phyloP scores from a whole-genome alignment of 30 jellyfish, hydroid and myxozoan genomes.

The Turritopsis dohrnii region DNA sequence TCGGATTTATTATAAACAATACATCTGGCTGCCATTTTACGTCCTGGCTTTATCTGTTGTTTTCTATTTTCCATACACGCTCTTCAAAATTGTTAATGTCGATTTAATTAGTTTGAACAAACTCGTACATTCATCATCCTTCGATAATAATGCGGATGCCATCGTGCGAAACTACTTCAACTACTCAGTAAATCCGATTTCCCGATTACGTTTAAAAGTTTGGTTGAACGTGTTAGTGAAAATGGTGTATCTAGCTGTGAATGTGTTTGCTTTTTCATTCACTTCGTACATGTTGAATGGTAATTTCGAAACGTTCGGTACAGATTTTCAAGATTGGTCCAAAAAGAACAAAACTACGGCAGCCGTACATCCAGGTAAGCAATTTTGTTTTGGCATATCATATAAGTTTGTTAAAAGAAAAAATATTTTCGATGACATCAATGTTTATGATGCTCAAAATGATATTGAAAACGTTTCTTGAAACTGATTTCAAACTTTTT shows the following conservation, averaged over 20 bases:
- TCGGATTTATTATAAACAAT: slow-evolving; percentile 1
- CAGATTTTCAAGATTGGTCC: neutral
- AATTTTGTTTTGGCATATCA: too few species aligned
- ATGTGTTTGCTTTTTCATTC: neutral
- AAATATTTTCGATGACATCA: too few species aligned
- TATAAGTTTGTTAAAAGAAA: too few species aligned
- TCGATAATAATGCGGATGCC: neutral
- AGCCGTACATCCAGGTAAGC: neutral
- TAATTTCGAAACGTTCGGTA: neutral
- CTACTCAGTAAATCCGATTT: slow-evolving; percentile 2
- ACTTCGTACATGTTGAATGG: slow-evolving; percentile 1
- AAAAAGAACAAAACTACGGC: neutral
- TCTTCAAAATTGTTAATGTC: neutral
- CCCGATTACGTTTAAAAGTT: neutral
- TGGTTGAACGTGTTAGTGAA: slow-evolving; percentile 3
- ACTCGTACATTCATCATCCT: neutral
- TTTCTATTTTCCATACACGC: neutral
- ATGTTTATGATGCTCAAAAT: too few species aligned
- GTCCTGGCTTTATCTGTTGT: neutral
- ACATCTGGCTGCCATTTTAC: slow-evolving; percentile 26
- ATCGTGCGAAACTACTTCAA: neutral
- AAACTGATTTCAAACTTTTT: too few species aligned
- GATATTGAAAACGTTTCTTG: too few species aligned
- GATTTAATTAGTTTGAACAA: slow-evolving; percentile 7
- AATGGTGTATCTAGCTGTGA: neutral